Base-by-base conservation (phyloP, 2,113 vertebrate genomes). In the Melozone crissalis region DNA sequence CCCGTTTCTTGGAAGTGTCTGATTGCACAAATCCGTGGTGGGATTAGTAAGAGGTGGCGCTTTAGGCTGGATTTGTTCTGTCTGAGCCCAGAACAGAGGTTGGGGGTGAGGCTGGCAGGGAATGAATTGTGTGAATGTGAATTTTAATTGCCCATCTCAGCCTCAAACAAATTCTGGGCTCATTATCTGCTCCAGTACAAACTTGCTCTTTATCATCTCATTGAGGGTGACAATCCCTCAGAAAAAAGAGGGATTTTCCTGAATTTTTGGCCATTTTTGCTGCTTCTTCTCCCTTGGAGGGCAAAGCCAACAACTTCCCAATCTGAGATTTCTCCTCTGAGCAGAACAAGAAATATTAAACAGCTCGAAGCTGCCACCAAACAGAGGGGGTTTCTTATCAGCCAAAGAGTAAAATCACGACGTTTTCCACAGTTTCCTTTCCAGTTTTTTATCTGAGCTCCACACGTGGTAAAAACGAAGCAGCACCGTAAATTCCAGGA, bases 1-100 rank as follows among this genome's bases (percentile, higher is more conserved):
- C 68, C 65, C 8, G 9, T 43, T 96, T 95, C 88, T 96, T 96
- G 93, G 90, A 93, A 97, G 73, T 26, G 49, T 54, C 92, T 84
- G 88, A 92, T 95, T 95, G 88, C 14, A 39, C 73, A 96, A 89
- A 86, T 1, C 76, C 68, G 55, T 37, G 76, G 44, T 86, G 85
- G 83, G 86, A 78, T 96, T 90, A 92, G 82, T 84, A 84, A 90
- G 76, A 68, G 80, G 57, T 55, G 18, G 18, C 63, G 78, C 71
- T 67, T 41, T 1, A 35, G 57, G 47, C 52, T n/a, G 61, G 18
- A 1, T 78, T 92, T 92, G 86, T 58, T 94, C 75, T 87, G 76
- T 90, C 95, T 92, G 88, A 89, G 92, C 57, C 35, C 73, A 14
- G 59, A 22, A 7, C 62, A 30, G 82, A 21, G 77, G 16, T 2